Conservation (phyloP, 2,113 vertebrate genomes). For the Plectropomus leopardus region DNA sequence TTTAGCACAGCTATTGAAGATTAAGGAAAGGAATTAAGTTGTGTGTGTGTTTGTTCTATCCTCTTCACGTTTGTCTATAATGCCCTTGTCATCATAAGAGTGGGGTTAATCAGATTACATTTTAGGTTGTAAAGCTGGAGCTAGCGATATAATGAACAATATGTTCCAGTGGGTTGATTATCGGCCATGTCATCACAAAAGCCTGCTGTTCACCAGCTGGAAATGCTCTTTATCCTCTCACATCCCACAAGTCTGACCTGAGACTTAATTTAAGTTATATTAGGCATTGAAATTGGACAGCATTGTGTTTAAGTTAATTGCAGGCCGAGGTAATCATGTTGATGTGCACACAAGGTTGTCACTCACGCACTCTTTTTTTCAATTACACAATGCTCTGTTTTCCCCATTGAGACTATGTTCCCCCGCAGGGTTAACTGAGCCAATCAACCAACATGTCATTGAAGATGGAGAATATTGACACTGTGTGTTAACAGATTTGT, state of each 20-base stretch:
- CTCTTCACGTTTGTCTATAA: conserved; percentile 66
- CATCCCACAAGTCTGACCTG: conserved; percentile 37
- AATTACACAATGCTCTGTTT: not conserved
- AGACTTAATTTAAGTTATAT: conserved; percentile 53
- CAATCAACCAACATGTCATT: not conserved
- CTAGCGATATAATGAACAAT: conserved; percentile 65
- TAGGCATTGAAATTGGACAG: conserved; percentile 28
- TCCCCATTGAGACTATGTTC: not conserved
- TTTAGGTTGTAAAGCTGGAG: conserved; percentile 73
- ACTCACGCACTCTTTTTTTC: not conserved
- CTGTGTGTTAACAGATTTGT: not conserved
- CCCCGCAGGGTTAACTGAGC: not conserved
- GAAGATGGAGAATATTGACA: not conserved
- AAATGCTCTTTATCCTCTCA: conserved; percentile 67
- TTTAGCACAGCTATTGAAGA: conserved; percentile 50
- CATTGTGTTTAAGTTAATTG: conserved; percentile 29
- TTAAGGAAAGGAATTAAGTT: conserved; percentile 66
- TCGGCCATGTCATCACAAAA: conserved; percentile 61
- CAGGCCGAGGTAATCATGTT: not conserved
- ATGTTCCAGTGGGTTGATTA: conserved; percentile 59
- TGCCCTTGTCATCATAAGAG: conserved; percentile 66
- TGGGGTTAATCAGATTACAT: conserved; percentile 76
- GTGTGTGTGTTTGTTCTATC: conserved; percentile 55
- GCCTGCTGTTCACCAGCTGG: conserved; percentile 63
- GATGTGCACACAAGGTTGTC: not conserved